Conservation (phyloP, 2,113 vertebrate genomes). For the Rhinopithecus roxellana region DNA sequence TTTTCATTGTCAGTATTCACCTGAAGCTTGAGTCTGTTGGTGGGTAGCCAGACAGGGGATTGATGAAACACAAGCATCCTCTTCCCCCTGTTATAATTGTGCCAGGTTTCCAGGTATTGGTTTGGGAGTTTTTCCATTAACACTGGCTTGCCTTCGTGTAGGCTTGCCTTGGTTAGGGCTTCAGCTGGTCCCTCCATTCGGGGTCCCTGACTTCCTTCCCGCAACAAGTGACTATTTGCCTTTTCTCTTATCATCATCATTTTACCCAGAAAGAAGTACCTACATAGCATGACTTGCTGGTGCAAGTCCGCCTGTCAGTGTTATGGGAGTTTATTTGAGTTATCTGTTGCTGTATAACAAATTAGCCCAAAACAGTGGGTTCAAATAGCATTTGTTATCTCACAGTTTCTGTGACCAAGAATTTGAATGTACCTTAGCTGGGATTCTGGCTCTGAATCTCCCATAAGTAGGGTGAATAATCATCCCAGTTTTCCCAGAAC, state of each 20-base stretch:
- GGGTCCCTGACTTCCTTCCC: too few relatives aligned
- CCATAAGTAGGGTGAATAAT: background rate
- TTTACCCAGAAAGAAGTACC: background rate
- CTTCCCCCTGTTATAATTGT: too few relatives aligned
- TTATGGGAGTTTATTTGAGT: background rate
- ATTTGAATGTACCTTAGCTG: background rate
- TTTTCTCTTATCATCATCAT: background rate
- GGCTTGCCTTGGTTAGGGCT: too few relatives aligned
- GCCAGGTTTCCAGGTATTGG: too few relatives aligned
- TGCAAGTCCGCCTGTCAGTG: background rate
- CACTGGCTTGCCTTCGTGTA: too few relatives aligned
- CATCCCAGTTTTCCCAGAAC: background rate
- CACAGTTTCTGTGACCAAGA: background rate
- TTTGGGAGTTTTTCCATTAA: too few relatives aligned
- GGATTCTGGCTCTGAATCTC: background rate
- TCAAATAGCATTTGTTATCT: background rate
- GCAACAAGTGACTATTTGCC: background rate
- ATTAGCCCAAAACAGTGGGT: background rate
- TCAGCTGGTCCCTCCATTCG: too few relatives aligned
- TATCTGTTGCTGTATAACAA: background rate
- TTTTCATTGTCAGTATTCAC: too few relatives aligned
- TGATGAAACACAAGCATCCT: too few relatives aligned
- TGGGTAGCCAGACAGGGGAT: too few relatives aligned
- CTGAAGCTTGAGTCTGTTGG: too few relatives aligned
- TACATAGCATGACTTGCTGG: background rate